Evolutionary conservation across 2,797 vertebrate species (phyloP).

Genomic region (Antrozous pallidus): DNA sequence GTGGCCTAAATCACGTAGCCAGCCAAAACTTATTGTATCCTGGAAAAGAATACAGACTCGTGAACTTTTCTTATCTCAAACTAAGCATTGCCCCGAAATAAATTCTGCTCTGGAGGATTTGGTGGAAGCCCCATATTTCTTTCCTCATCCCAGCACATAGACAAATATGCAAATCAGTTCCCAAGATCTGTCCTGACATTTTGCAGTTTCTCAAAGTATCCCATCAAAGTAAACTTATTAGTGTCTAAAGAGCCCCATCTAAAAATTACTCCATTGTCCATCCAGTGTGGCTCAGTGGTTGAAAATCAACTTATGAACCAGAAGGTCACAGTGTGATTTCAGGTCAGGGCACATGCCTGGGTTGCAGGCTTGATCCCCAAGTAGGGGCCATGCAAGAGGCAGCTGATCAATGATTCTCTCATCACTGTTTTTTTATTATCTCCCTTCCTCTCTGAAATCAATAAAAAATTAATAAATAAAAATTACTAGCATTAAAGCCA

Average conservation of each 20-base stretch:
- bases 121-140: neutral
- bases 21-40: neutral
- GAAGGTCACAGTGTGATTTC: too few species aligned
- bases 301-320: too few species aligned
- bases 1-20: neutral
- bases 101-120: neutral
- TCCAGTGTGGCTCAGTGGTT: too few species aligned
- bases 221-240: neutral
- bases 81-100: neutral
- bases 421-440: too few species aligned
- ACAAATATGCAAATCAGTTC: neutral
- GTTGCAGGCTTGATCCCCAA: too few species aligned
- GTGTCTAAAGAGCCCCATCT: neutral
- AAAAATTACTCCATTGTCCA: neutral
- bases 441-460: too few species aligned
- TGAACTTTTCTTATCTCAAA: neutral
- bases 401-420: too few species aligned
- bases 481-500: neutral
- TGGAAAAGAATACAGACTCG: neutral
- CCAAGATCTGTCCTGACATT: neutral
- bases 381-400: too few species aligned
- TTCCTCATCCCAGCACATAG: neutral
- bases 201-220: neutral
- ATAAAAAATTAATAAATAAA: neutral
- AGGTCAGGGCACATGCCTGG: too few species aligned